Conservation (phyloP, 2,113 vertebrate genomes). For the Beaufortia kweichowensis region DNA sequence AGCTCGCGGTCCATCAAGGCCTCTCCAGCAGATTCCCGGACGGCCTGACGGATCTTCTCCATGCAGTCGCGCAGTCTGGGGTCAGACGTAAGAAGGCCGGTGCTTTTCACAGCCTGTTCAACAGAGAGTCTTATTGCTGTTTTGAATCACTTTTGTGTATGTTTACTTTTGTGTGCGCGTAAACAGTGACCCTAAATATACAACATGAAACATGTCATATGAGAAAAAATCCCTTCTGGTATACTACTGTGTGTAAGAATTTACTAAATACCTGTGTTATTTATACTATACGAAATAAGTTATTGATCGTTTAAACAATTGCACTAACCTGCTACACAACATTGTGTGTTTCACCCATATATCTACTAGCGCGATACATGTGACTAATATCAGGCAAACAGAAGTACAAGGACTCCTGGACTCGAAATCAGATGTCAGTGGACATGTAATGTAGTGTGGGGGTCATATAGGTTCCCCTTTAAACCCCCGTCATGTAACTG, state of each 20-base stretch:
- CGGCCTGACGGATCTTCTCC: conserved; percentile 69
- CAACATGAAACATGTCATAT: too few species aligned
- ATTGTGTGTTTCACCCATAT: too few species aligned
- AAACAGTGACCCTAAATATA: too few species aligned
- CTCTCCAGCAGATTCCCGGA: conserved; percentile 73
- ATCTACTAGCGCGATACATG: too few species aligned
- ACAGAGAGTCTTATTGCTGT: background rate
- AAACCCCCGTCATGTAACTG: background rate
- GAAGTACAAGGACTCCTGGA: too few species aligned
- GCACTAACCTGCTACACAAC: too few species aligned
- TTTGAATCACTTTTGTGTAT: background rate
- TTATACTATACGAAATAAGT: too few species aligned
- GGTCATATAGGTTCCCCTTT: background rate
- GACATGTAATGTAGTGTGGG: background rate
- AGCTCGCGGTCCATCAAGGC: conserved; percentile 81
- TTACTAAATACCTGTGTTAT: too few species aligned
- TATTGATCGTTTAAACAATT: too few species aligned
- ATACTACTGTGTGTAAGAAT: too few species aligned
- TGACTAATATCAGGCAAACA: too few species aligned
- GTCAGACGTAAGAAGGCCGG: conserved; percentile 80
- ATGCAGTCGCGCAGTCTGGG: conserved; percentile 82
- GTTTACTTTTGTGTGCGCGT: background rate
- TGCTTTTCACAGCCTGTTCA: conserved; percentile 77
- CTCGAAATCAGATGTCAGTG: background rate
- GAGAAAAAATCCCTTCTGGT: too few species aligned